These are phyloP conservation scores for Pangasius macronema DNA, from an alignment of 2,797 vertebrate genomes.

Conservation along the genomic window DNA sequence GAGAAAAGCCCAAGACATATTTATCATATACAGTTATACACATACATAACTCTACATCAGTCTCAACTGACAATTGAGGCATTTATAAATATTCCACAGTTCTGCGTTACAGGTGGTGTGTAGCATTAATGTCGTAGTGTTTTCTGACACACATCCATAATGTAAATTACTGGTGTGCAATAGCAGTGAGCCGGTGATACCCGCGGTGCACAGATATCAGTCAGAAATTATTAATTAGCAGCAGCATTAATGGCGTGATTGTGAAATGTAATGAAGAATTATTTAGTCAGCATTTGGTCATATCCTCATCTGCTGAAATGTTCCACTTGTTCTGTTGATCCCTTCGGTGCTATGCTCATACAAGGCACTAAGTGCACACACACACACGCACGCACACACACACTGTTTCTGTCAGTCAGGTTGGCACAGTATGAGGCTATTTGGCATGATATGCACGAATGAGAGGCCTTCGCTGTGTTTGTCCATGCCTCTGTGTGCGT, in stretches of 20 bases:
- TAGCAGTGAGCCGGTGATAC: neutral
- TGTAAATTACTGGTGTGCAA: neutral
- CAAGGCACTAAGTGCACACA: conserved; percentile 3
- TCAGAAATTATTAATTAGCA: neutral
- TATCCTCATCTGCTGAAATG: neutral
- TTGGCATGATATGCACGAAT: neutral
- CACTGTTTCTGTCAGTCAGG: neutral
- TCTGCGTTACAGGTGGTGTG: neutral
- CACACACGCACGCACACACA: neutral
- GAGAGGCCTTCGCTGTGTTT: neutral
- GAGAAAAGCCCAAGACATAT: neutral
- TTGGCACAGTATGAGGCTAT: neutral
- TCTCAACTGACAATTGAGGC: neutral
- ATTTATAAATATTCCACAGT: neutral
- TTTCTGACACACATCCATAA: neutral
- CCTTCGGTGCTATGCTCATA: neutral
- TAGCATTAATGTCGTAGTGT: neutral
- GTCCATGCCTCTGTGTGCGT: neutral
- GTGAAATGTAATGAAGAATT: neutral
- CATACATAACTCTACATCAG: neutral
- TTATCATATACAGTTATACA: conserved; percentile 16
- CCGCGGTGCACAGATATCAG: neutral
- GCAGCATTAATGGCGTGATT: neutral
- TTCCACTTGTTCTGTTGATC: neutral
- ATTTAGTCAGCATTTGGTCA: neutral